Percentiles rank a stretch among this genome's conserved stretches.
phyloP scores from a whole-genome alignment of 2,113 vertebrate species.

The Elephas maximus region DNA sequence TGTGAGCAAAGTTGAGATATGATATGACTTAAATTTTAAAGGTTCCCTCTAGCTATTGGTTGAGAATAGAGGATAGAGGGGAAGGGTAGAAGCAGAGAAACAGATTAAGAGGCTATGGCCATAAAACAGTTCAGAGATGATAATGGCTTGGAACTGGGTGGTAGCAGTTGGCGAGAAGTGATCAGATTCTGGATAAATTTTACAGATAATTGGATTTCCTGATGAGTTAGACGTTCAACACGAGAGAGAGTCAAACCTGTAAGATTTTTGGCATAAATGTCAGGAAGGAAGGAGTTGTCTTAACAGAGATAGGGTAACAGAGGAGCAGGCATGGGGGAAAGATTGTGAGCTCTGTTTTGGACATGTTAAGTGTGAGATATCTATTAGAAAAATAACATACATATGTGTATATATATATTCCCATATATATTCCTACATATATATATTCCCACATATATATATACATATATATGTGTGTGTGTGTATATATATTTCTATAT shows the following conservation, averaged over 20 bases:
- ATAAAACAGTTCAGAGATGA: not conserved
- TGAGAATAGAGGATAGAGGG: not conserved
- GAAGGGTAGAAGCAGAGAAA: not conserved
- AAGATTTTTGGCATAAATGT: not conserved
- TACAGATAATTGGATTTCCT: not conserved
- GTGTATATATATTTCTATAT: too few species aligned
- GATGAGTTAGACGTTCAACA: not conserved
- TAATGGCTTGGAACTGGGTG: not conserved
- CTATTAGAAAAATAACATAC: not conserved
- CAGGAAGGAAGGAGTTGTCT: not conserved
- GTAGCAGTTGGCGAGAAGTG: not conserved
- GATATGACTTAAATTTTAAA: not conserved
- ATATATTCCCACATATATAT: not conserved
- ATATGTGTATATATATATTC: not conserved
- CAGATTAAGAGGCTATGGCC: not conserved
- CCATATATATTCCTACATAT: not conserved
- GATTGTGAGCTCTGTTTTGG: not conserved
- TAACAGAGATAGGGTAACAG: not conserved
- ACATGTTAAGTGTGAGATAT: not conserved
- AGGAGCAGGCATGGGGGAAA: not conserved
- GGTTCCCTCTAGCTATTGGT: not conserved
- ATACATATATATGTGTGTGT: too few species aligned
- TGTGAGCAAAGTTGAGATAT: not conserved
- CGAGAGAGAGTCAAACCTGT: not conserved
- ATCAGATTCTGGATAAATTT: slow-evolving; percentile 19